Evolutionary conservation across 2,113 vertebrate genomes (phyloP).

Genomic region (Tetraodon nigroviridis): DNA sequence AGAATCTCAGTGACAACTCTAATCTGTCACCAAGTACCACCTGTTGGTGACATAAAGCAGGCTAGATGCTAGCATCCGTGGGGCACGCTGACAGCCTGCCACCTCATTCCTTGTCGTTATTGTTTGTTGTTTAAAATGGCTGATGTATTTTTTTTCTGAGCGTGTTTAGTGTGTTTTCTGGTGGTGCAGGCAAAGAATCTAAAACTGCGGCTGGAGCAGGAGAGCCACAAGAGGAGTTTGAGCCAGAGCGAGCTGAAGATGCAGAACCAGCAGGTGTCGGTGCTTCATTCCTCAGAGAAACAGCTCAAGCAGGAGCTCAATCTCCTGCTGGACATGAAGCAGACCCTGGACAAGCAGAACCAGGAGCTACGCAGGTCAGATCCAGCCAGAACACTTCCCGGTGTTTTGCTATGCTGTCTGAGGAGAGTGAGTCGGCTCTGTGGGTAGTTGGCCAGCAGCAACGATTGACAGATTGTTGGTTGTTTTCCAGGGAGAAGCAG

Average conservation of each 20-base stretch:
- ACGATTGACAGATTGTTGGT: constrained; percentile 55
- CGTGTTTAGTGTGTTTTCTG: not conserved
- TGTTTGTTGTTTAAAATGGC: no score
- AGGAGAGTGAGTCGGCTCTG: constrained; percentile 28
- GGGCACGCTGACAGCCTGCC: no score
- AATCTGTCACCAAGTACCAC: not conserved
- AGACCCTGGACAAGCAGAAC: constrained; percentile 89
- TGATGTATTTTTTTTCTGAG: no score
- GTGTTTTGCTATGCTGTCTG: constrained; percentile 3
- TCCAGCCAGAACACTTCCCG: not conserved
- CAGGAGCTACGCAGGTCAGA: constrained; percentile 86
- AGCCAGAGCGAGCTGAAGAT: constrained; percentile 89
- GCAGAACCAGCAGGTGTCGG: constrained; percentile 87
- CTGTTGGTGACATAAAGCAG: not conserved
- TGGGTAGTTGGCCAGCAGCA: constrained; percentile 9
- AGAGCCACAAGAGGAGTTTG: constrained; percentile 84
- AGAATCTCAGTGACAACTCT: no score
- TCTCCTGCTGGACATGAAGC: constrained; percentile 88
- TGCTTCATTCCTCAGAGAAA: constrained; percentile 87
- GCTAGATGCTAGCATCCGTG: no score
- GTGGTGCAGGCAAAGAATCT: constrained; percentile 84
- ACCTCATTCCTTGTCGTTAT: no score
- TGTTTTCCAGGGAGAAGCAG: constrained; percentile 84
- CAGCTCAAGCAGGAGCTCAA: constrained; percentile 95
- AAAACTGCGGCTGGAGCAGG: constrained; percentile 86